Evolutionary conservation across 2,113 vertebrate species (phyloP).

Genomic region (Megaceryle torquata): DNA sequence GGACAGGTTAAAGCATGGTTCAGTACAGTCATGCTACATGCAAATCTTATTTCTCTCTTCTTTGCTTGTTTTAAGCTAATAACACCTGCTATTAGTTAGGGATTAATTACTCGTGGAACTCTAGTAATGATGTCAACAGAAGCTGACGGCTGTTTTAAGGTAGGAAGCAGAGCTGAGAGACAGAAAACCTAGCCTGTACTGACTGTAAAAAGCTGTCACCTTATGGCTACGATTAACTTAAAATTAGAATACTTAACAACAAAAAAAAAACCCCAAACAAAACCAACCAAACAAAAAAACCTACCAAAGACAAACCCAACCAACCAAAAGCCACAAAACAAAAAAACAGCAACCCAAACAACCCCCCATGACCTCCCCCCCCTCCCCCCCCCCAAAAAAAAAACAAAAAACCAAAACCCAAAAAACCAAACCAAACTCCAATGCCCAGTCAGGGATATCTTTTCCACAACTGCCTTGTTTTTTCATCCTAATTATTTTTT

Average conservation of each 20-base stretch:
- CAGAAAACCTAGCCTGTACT: background rate
- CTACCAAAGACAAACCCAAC: background rate
- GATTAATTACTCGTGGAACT: background rate
- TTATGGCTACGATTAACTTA: background rate
- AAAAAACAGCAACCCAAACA: background rate
- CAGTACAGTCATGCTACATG: background rate
- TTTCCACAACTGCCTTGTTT: background rate
- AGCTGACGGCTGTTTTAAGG: background rate
- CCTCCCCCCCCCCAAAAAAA: too few relatives aligned
- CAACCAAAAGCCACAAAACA: background rate
- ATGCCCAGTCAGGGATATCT: background rate
- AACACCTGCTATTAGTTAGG: background rate
- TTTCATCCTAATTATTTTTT: background rate
- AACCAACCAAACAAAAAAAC: background rate
- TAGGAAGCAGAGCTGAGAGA: background rate
- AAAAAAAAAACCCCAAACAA: too few relatives aligned
- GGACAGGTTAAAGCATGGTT: background rate
- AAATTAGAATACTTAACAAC: background rate
- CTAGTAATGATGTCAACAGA: background rate
- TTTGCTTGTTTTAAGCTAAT: background rate
- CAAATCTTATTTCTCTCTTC: background rate
- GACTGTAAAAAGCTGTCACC: background rate
- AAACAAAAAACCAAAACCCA: background rate
- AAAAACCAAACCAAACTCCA: background rate
- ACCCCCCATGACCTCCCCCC: too few relatives aligned